Percentiles rank a stretch among this genome's conserved stretches.
These are phyloP conservation scores for Eolophus roseicapilla DNA, from an alignment of 2,113 vertebrate species.

Conservation along the genomic window DNA sequence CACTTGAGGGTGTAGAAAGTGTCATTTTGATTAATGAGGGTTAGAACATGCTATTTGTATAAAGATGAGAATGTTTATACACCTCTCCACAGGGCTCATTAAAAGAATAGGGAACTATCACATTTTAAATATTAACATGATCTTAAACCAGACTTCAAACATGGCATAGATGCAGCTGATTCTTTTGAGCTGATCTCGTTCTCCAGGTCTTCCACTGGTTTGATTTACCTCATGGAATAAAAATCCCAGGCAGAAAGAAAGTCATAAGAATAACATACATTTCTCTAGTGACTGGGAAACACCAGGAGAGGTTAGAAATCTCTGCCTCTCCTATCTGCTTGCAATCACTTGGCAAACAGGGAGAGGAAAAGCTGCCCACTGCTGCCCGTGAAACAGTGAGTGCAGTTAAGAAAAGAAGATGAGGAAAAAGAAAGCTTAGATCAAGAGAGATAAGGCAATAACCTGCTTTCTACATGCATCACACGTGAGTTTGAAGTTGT, in stretches of 20 bases:
- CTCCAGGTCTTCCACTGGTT: neutral
- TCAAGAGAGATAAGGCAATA: neutral
- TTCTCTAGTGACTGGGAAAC: neutral
- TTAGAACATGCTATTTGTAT: neutral
- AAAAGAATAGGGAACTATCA: neutral
- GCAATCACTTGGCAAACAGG: neutral
- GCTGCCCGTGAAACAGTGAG: neutral
- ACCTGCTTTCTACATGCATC: neutral
- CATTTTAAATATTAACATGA: neutral
- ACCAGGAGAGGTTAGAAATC: neutral
- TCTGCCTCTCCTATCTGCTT: neutral
- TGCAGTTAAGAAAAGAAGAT: neutral
- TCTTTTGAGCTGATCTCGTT: neutral
- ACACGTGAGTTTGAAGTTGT: neutral
- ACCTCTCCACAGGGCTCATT: neutral
- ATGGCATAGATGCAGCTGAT: neutral
- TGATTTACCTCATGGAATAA: neutral
- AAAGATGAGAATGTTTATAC: neutral
- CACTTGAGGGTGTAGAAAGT: slow-evolving; percentile 10
- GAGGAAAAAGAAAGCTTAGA: neutral
- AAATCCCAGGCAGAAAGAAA: neutral
- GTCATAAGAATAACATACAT: neutral
- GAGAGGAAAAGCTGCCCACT: neutral
- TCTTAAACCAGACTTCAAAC: neutral
- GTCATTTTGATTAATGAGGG: slow-evolving; percentile 40